These are phyloP conservation scores for Euthynnus affinis DNA, from an alignment of 2,797 vertebrate genomes.

Conservation along the genomic window DNA sequence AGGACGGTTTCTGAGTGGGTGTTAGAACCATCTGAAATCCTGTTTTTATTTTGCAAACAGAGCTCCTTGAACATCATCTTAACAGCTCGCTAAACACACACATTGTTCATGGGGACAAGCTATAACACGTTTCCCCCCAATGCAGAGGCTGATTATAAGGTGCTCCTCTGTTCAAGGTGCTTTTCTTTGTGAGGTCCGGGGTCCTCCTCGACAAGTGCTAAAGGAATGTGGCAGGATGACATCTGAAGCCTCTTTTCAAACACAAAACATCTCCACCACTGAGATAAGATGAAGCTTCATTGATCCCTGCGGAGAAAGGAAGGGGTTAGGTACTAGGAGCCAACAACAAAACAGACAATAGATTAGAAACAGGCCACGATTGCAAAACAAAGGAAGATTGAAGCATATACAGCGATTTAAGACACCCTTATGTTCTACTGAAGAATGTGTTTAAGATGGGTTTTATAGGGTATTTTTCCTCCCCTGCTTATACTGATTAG, in stretches of 20 bases:
- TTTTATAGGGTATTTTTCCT: background rate
- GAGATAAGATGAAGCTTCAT: background rate
- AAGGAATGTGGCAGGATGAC: conserved; percentile 69
- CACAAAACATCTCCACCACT: conserved; percentile 8
- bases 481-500: background rate
- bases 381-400: background rate
- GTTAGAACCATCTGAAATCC: conserved; percentile 16
- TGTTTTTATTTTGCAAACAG: conserved; percentile 26
- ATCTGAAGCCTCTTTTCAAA: conserved; percentile 47
- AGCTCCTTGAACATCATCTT: conserved; percentile 66
- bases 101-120: conserved; percentile 71
- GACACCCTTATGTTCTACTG: background rate
- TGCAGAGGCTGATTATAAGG: conserved; percentile 69
- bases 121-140: conserved; percentile 54
- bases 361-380: background rate
- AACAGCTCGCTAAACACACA: conserved; percentile 48
- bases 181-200: conserved; percentile 68
- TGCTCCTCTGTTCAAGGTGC: conserved; percentile 48
- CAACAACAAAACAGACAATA: background rate
- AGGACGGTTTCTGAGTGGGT: background rate
- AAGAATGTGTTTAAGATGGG: background rate
- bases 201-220: conserved; percentile 42
- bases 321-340: background rate
- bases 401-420: background rate
- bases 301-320: background rate